Percentiles rank a stretch among this genome's conserved stretches.
phyloP scores from a whole-genome alignment of 2,797 vertebrate genomes.

The Macropodus opercularis region DNA sequence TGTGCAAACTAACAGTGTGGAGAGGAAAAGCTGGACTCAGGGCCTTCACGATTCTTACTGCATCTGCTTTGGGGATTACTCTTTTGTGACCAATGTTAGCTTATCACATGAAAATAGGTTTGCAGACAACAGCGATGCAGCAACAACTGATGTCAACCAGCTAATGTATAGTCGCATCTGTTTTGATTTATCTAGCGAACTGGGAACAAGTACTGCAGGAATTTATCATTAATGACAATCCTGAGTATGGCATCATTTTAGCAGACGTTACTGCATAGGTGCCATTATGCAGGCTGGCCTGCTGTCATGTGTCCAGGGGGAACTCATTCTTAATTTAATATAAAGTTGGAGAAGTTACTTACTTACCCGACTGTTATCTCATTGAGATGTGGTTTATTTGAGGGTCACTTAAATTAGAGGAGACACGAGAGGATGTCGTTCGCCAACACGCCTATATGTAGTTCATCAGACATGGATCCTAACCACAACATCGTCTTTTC shows the following conservation, averaged over 20 bases:
- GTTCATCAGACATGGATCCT: conserved; percentile 33
- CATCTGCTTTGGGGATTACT: conserved; percentile 13
- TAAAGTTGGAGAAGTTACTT: background rate
- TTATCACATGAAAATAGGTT: conserved; percentile 7
- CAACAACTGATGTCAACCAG: conserved; percentile 35
- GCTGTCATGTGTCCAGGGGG: background rate
- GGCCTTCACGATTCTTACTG: conserved; percentile 9
- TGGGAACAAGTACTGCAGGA: conserved; percentile 1
- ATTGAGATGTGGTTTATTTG: conserved; percentile 9
- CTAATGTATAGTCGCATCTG: conserved; percentile 24
- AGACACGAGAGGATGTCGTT: conserved; percentile 17
- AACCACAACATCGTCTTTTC: conserved; percentile 38
- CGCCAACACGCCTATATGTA: conserved; percentile 16
- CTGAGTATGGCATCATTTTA: conserved; percentile 6
- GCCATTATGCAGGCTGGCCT: background rate
- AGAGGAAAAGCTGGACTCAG: conserved; percentile 9
- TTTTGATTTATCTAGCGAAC: conserved; percentile 49
- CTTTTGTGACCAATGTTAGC: conserved; percentile 15
- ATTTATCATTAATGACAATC: conserved; percentile 16
- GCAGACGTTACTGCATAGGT: background rate
- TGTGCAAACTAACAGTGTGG: background rate
- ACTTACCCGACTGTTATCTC: background rate
- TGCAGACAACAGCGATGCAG: conserved; percentile 12
- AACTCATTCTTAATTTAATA: conserved; percentile 4
- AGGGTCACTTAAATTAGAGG: conserved; percentile 14